phyloP scores from a whole-genome alignment of 2,888 invertebrate species.

The Xanthia icteritia region DNA sequence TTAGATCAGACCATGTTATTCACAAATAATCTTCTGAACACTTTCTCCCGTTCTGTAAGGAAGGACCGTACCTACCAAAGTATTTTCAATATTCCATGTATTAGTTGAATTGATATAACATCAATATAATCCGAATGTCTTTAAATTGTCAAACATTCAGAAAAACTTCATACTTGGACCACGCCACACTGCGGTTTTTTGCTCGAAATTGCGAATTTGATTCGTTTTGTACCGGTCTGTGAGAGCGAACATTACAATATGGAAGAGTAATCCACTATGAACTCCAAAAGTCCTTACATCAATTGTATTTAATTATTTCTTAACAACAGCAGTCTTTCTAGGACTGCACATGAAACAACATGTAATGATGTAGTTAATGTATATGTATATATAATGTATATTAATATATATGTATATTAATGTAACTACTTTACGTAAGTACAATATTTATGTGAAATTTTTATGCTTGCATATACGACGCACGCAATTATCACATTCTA shows the following conservation, averaged over 20 bases:
- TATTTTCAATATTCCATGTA: constrained; percentile 15
- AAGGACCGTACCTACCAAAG: neutral
- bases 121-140: neutral
- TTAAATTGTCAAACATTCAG: neutral
- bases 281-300: neutral
- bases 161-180: constrained; percentile 55
- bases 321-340: neutral
- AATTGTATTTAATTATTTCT: neutral
- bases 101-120: neutral
- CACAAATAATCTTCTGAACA: neutral
- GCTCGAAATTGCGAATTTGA: constrained; percentile 70
- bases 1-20: neutral
- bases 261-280: constrained; percentile 14
- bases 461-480: constrained; percentile 18
- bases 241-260: constrained; percentile 24
- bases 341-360: neutral
- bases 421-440: neutral
- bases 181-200: constrained; percentile 60
- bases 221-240: constrained; percentile 62
- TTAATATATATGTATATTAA: too few species aligned
- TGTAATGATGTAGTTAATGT: neutral
- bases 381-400: too few species aligned
- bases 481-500: constrained; percentile 30
- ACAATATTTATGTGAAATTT: neutral
- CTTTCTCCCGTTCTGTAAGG: neutral